Evolutionary conservation across 2,113 vertebrate genomes (phyloP), one percentile per base, ranked within the genome.

Genomic region (Nothocercus julius): DNA sequence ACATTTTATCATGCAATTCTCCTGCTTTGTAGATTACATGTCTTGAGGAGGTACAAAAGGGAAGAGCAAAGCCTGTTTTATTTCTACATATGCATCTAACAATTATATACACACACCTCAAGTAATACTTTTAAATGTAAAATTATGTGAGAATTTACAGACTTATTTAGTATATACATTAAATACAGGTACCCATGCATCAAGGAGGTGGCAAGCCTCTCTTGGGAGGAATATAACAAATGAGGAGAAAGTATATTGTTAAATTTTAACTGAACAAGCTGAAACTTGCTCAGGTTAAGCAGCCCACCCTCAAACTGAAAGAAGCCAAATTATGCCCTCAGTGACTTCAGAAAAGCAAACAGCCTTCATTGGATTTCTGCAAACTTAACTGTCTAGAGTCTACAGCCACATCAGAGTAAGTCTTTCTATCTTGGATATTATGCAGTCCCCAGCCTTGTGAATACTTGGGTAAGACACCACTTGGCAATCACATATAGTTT

Each of bases 21-120:
- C 36, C 92, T 45, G 74, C 96, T 97, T 96, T 97, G 96, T 96
- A 95, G 95, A 95, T 96, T 97, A 96, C 94, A 94, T 94, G 95
- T 94, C 95, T 97, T 30, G 82, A 95, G 95, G 94, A 95, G 94
- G 68, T 94, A 94, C 92, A 96, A 96, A 96, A 96, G 90, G 80
- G 93, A 96, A 96, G 92, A 97, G 92, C 92, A 96, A 95, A 94
- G 92, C 32, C 82, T 64, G 91, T 12, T 93, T 97, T 93, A 93
- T 86, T 97, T 95, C 94, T 92, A 25, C 21, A 78, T 70, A 30
- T 76, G 94, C 77, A 66, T 70, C 94, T 94, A 66, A 20, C 74
- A 66, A 95, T 94, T 97, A 97, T 85, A 89, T 30, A 89, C 49
- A 34, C 34, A 72, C 24, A 51, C 93, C 95, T 93, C 85, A 62